A percentile compares a stretch with the other conserved stretches of the same genome.
Conservation (phyloP, 1,140 invertebrate species). For the Hyposmocoma kahamanoa region DNA sequence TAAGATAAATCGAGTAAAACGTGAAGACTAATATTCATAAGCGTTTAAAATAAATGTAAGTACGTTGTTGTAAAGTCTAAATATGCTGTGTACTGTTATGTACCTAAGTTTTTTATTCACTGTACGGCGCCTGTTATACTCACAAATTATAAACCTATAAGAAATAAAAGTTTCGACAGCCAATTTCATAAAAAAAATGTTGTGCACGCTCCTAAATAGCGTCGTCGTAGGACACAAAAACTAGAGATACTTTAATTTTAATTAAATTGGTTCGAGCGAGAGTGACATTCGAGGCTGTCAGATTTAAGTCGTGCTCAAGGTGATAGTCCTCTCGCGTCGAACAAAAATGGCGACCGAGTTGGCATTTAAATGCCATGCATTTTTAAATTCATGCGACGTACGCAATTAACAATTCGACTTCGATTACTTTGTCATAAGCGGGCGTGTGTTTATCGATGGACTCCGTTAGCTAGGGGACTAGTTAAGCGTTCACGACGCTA, state of each 20-base stretch:
- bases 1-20: too few species aligned
- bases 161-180: too few species aligned
- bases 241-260: slow-evolving; percentile 40
- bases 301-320: slow-evolving; percentile 70
- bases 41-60: too few species aligned
- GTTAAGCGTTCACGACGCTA: slow-evolving; percentile 43
- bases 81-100: too few species aligned
- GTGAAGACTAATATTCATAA: too few species aligned
- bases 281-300: slow-evolving; percentile 68
- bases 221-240: slow-evolving; percentile 30
- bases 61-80: too few species aligned
- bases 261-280: slow-evolving; percentile 53
- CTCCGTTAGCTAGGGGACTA: slow-evolving; percentile 49
- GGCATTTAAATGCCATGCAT: slow-evolving; percentile 72
- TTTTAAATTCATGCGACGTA: slow-evolving; percentile 66
- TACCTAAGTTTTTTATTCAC: too few species aligned
- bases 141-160: too few species aligned
- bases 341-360: slow-evolving; percentile 62
- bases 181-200: too few species aligned
- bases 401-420: slow-evolving; percentile 64
- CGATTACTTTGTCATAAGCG: slow-evolving; percentile 62
- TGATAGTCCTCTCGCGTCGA: slow-evolving; percentile 58
- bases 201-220: too few species aligned
- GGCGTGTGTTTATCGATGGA: slow-evolving; percentile 29
- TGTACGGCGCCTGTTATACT: too few species aligned